Conservation (phyloP, 92 coral and sea anemone species). For the Paramuricea clavata region DNA sequence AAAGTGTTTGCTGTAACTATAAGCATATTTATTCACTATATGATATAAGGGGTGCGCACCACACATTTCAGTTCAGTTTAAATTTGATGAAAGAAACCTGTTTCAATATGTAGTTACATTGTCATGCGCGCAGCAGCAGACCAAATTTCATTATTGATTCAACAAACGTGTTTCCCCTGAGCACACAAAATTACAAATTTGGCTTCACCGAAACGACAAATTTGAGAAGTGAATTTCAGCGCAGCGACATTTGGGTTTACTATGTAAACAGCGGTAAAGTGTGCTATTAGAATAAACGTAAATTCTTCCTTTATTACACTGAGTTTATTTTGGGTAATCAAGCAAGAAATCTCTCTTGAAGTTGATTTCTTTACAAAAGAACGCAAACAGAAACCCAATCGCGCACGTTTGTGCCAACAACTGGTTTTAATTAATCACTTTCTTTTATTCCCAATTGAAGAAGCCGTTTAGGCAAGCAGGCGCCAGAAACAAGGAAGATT, state of each 20-base stretch:
- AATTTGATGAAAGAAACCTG: too few relatives aligned
- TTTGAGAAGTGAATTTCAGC: background rate
- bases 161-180: background rate
- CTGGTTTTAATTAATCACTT: conserved; percentile 39
- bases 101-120: too few relatives aligned
- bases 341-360: background rate
- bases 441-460: conserved; percentile 1
- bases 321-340: conserved; percentile 35
- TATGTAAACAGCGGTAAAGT: background rate
- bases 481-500: conserved; percentile 25
- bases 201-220: background rate
- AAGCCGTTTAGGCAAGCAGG: conserved; percentile 24
- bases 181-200: conserved; percentile 10
- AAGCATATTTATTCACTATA: too few relatives aligned
- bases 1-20: background rate
- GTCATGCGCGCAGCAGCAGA: background rate
- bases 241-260: background rate
- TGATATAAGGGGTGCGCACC: too few relatives aligned
- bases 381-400: conserved; percentile 11
- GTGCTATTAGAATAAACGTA: background rate
- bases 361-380: background rate
- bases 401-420: background rate
- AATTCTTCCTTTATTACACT: conserved; percentile 17
- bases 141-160: background rate
- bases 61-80: too few relatives aligned